phyloP scores from a whole-genome alignment of 2,113 vertebrate genomes.

The Sitta europaea region DNA sequence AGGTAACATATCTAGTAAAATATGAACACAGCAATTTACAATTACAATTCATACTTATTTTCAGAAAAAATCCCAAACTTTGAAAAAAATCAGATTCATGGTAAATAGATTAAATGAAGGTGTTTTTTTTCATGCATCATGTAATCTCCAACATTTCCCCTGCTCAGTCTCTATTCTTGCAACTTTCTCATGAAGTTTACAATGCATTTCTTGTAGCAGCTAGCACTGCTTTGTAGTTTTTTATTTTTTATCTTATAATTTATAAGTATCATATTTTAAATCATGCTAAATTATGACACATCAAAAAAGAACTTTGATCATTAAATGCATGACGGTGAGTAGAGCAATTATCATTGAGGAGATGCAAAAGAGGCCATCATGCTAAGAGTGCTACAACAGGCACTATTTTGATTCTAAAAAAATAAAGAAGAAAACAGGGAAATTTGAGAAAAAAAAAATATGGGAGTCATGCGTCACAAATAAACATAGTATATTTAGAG shows the following conservation, averaged over 20 bases:
- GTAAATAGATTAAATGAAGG: background rate
- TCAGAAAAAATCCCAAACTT: background rate
- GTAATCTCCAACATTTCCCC: background rate
- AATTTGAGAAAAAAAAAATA: background rate
- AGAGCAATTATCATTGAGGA: background rate
- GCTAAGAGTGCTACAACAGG: background rate
- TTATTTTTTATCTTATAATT: background rate
- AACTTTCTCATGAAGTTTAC: background rate
- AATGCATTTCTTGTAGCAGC: background rate
- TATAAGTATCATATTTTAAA: background rate
- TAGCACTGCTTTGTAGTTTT: background rate
- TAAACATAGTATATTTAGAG: background rate
- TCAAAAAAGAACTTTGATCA: background rate
- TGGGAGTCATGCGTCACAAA: background rate
- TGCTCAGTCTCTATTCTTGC: background rate
- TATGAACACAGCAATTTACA: background rate
- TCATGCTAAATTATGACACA: background rate
- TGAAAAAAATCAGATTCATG: background rate
- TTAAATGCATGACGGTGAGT: background rate
- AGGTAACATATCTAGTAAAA: background rate
- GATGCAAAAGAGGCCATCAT: background rate
- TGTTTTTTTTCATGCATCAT: background rate
- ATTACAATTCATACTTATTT: background rate
- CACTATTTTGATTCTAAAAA: background rate
- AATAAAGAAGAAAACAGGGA: background rate